Percentiles rank a stretch among this genome's conserved stretches.
These are phyloP conservation scores for Gorsachius magnificus DNA, from an alignment of 2,797 vertebrate species.

Conservation along the genomic window DNA sequence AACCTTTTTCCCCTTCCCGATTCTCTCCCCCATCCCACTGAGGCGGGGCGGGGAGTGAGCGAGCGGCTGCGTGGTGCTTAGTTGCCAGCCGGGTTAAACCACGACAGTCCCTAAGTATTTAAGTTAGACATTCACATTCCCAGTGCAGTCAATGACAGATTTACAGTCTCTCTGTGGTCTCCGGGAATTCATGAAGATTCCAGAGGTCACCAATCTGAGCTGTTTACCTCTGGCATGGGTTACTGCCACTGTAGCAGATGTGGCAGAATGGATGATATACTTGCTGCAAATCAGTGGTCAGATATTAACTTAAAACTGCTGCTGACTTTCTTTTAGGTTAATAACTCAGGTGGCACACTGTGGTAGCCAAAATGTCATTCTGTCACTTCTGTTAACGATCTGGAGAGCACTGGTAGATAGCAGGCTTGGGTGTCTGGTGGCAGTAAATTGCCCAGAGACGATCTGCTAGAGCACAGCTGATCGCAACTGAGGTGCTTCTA, in stretches of 20 bases:
- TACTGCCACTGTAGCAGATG: background rate
- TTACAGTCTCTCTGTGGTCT: background rate
- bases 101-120: background rate
- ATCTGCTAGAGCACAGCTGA: background rate
- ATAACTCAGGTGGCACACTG: background rate
- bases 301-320: background rate
- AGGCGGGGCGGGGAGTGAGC: too few relatives aligned
- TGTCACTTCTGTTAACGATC: background rate
- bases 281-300: background rate
- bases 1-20: too few relatives aligned
- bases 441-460: background rate
- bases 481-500: background rate
- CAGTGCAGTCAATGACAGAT: background rate
- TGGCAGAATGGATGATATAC: background rate
- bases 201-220: background rate
- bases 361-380: conserved; percentile 2
- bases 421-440: background rate
- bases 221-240: background rate
- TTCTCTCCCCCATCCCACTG: too few relatives aligned
- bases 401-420: background rate
- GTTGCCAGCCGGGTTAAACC: too few relatives aligned
- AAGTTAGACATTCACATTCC: background rate
- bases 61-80: too few relatives aligned
- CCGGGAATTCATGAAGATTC: background rate
- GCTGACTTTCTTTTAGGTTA: conserved; percentile 8